Evolutionary conservation across 2,797 vertebrate genomes (phyloP), one percentile per base, ranked within the genome.

Genomic region (Anisognathus igniventris): DNA sequence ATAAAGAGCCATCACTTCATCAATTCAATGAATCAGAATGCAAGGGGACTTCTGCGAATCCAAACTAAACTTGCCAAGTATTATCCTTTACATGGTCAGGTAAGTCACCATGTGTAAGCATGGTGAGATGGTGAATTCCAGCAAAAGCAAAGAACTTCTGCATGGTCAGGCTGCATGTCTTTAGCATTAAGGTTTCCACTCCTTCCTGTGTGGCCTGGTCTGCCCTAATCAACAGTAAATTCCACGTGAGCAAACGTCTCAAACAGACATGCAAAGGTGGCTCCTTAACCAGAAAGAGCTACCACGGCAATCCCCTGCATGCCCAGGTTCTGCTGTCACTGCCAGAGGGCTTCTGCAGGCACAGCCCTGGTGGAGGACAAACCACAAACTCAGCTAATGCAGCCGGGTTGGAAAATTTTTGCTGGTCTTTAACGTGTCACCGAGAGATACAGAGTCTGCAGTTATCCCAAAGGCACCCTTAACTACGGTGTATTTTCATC

Each of bases 231-330:
- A 2, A 50, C 51, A 60, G 33, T 40, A 73, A 82, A 79, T 42
- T 37, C 74, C 44, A 31, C 6, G 12, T 31, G 56, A 89, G n/a
- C 58, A 93, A 75, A 68, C 42, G 4, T 21, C 33, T 81, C 5
- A 0, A 68, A 60, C 15, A 86, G 74, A 81, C 4, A 14, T 0
- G 4, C 24, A 47, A 45, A 84, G 39, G 73, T 35, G 27, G 40
- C 47, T 87, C 66, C 74, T 76, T 64, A 76, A 66, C 13, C 78
- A 62, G 35, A 76, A 81, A 37, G 11, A 79, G 47, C 31, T 48
- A 33, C 23, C 25, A 33, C 0, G 0, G 19, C 47, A 50, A 37
- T 6, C 3, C 12, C 9, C 28, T 9, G 25, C 5, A 12, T 2
- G 10, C 22, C 17, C 27, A 40, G 15, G 24, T 60, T 25, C n/a